Base-by-base conservation (phyloP, 1,140 invertebrate genomes). In the Drosophila repleta region DNA sequence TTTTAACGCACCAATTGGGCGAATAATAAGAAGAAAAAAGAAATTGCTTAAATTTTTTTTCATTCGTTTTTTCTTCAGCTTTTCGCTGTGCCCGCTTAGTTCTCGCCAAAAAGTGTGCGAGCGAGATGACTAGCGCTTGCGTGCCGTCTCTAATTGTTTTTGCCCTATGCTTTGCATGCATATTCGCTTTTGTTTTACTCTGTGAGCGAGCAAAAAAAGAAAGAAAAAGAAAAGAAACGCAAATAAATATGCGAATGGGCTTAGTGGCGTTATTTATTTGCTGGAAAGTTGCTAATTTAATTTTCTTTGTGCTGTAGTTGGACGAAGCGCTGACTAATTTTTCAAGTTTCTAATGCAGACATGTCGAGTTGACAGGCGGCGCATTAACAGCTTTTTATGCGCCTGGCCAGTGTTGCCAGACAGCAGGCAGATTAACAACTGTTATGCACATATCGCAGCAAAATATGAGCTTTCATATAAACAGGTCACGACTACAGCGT, bases 181-280 rank as follows among this genome's bases (percentile, higher is more conserved):
- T 26, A 76, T 87, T 79, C 83, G 84, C 67, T 87, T 76, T 88
- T 87, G 82, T 88, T 87, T 87, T 71, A 75, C 53, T 73, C 52
- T 51, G 37, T 32, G 11, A 20, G 32, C 56, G 41, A 37, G 41
- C 49, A 80, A 39, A 43, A 58, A 72, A 63, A 49, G 17, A 20
- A 45, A 24, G 6, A n/a, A 11, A 32, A 5, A 10, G 26, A 24
- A 20, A 24, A 41, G 53, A 13, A 5, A n/a, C n/a, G n/a, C n/a
- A 17, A 5, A 11, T 13, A 57, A 1, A 43, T 43, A n/a, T 21
- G 1, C 35, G n/a, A 8, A 10, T 17, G 5, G n/a, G 1, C 11
- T 21, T 17, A 35, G n/a, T 15, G 11, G 18, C 52, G 15, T 10
- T 21, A 53, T 41, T n/a, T 2, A 26, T 15, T 18, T 52, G 49